Evolutionary conservation across 2,888 invertebrate genomes (phyloP).

Genomic region (Cinara cedri): DNA sequence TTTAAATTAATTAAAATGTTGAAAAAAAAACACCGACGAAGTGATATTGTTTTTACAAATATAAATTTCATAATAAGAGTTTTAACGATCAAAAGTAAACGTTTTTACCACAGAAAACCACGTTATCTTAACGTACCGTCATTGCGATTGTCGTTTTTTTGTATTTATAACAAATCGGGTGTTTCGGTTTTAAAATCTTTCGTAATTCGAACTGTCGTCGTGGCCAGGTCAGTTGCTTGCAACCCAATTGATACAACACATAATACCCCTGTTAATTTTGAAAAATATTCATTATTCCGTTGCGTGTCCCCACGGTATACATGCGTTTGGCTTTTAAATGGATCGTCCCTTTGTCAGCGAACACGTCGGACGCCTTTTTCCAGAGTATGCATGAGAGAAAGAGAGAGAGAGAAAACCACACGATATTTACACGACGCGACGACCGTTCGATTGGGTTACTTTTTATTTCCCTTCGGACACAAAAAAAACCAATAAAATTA

Average conservation of each 20-base stretch:
- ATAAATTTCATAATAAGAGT: too few species aligned
- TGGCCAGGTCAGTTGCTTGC: background rate
- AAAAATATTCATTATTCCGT: too few species aligned
- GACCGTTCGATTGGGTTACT: background rate
- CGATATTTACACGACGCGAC: background rate
- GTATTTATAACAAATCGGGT: too few species aligned
- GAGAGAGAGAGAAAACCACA: background rate
- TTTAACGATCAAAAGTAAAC: too few species aligned
- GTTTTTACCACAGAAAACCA: too few species aligned
- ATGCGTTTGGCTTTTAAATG: background rate
- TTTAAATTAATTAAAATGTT: background rate
- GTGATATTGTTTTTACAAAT: too few species aligned
- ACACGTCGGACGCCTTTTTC: background rate
- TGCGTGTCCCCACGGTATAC: too few species aligned
- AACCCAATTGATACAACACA: background rate
- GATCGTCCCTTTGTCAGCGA: background rate
- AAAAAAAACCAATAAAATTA: background rate
- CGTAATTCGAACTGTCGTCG: background rate
- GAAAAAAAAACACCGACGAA: background rate
- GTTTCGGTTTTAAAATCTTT: background rate
- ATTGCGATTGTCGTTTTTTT: too few species aligned
- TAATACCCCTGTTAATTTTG: too few species aligned
- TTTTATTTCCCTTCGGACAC: slow-evolving; percentile 1
- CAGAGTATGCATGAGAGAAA: too few species aligned
- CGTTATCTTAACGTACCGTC: too few species aligned